phyloP scores from a whole-genome alignment of 2,113 vertebrate genomes.

The Onychorhynchus coronatus region DNA sequence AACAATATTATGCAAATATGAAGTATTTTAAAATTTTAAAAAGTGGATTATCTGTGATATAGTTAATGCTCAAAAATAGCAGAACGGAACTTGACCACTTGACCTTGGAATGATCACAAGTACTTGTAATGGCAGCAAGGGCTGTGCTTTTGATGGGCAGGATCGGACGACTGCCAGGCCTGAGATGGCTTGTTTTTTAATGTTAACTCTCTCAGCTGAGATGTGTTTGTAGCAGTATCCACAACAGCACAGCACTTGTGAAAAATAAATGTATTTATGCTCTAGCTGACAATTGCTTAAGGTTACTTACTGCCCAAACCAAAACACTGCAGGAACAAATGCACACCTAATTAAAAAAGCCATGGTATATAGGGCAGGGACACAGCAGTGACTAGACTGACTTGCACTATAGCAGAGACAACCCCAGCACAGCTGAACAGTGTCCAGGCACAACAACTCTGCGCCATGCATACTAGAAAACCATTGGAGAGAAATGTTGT shows the following conservation, averaged over 20 bases:
- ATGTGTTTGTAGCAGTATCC: not conserved
- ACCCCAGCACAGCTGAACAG: not conserved
- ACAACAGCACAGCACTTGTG: not conserved
- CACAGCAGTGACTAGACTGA: not conserved
- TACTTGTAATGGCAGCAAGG: not conserved
- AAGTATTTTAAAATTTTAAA: not conserved
- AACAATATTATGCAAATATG: not conserved
- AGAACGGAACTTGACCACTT: not conserved
- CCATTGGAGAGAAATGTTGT: not conserved
- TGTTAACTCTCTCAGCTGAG: not conserved
- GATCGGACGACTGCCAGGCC: not conserved
- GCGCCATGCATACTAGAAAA: fast-evolving
- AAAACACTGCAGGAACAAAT: slow-evolving; percentile 34
- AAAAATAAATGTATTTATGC: slow-evolving; percentile 21
- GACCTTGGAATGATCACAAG: not conserved
- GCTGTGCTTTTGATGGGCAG: not conserved
- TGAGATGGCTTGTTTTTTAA: not conserved
- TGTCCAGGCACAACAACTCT: not conserved
- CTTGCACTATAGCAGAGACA: not conserved
- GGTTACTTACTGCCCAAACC: slow-evolving; percentile 1
- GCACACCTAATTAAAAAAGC: slow-evolving; percentile 30
- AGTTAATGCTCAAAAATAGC: not conserved
- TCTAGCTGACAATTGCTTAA: not conserved
- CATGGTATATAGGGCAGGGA: not conserved
- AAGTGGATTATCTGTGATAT: not conserved